Evolutionary conservation across 2,888 invertebrate genomes (phyloP).

Genomic region (Drosophila tanythrix): DNA sequence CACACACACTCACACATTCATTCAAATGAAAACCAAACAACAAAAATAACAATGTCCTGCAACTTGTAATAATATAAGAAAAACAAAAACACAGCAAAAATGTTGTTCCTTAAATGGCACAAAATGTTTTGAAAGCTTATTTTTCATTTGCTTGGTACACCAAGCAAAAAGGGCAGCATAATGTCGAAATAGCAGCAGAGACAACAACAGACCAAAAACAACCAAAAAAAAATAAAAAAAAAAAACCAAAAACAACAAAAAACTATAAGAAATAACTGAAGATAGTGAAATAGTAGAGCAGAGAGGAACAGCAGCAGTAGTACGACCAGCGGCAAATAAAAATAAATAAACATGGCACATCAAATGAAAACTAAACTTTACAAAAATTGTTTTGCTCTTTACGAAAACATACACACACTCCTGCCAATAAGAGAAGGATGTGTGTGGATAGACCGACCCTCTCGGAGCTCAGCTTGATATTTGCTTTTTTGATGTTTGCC

Average conservation of each 20-base stretch:
- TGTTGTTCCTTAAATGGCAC: conserved; percentile 80
- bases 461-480: conserved; percentile 4
- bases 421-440: conserved; percentile 12
- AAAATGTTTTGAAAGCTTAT: conserved; percentile 81
- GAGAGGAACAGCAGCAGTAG: conserved; percentile 24
- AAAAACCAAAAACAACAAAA: conserved; percentile 14
- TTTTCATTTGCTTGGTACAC: conserved; percentile 72
- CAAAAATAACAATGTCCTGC: conserved; percentile 69
- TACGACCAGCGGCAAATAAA: conserved; percentile 67
- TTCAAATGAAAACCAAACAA: conserved; percentile 13
- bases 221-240: conserved; percentile 1
- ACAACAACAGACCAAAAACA: neutral
- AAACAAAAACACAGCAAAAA: conserved; percentile 71
- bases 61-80: conserved; percentile 77
- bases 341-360: conserved; percentile 80
- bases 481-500: conserved; percentile 41
- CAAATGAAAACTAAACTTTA: conserved; percentile 79
- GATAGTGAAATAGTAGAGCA: conserved; percentile 57
- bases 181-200: conserved; percentile 22
- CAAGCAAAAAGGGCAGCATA: conserved; percentile 58
- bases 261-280: conserved; percentile 61
- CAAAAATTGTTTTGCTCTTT: conserved; percentile 69
- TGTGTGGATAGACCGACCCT: conserved; percentile 6
- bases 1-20: conserved; percentile 24
- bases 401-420: conserved; percentile 46